Evolutionary conservation across 2,888 invertebrate species (phyloP).

Genomic region (Ochropleura plecta): DNA sequence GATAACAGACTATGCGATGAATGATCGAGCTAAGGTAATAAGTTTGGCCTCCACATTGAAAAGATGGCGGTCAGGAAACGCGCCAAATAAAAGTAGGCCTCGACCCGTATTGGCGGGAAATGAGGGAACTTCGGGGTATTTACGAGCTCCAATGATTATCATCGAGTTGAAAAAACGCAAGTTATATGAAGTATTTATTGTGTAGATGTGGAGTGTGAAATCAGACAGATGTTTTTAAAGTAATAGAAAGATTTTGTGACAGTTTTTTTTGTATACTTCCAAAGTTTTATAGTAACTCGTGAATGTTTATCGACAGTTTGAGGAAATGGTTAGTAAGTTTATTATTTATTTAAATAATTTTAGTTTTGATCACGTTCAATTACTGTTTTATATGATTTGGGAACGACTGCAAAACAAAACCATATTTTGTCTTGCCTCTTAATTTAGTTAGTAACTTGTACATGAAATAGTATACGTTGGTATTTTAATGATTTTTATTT

Average conservation of each 20-base stretch:
- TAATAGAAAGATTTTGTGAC: background rate
- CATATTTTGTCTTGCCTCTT: background rate
- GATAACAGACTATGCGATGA: slow-evolving; percentile 28
- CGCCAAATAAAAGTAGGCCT: slow-evolving; percentile 67
- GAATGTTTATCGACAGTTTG: background rate
- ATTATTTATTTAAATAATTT: background rate
- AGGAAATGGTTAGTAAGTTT: background rate
- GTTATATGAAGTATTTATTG: slow-evolving; percentile 7
- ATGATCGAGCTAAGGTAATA: slow-evolving; percentile 51
- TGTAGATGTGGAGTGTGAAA: slow-evolving; percentile 12
- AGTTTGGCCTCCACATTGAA: slow-evolving; percentile 62
- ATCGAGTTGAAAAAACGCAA: slow-evolving; percentile 56
- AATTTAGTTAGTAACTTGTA: background rate
- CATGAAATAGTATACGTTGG: background rate
- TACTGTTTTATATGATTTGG: background rate
- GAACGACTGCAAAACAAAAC: background rate
- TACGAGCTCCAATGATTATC: slow-evolving; percentile 65
- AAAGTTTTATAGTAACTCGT: background rate
- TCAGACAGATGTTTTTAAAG: background rate
- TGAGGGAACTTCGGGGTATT: slow-evolving; percentile 64
- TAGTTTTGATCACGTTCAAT: background rate
- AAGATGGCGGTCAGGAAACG: slow-evolving; percentile 71
- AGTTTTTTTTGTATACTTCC: background rate
- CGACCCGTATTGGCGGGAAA: slow-evolving; percentile 66
- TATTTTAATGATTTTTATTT: too few species aligned